These are phyloP conservation scores for Stenichneumon culpator DNA, from an alignment of 2,888 invertebrate genomes.

Conservation along the genomic window DNA sequence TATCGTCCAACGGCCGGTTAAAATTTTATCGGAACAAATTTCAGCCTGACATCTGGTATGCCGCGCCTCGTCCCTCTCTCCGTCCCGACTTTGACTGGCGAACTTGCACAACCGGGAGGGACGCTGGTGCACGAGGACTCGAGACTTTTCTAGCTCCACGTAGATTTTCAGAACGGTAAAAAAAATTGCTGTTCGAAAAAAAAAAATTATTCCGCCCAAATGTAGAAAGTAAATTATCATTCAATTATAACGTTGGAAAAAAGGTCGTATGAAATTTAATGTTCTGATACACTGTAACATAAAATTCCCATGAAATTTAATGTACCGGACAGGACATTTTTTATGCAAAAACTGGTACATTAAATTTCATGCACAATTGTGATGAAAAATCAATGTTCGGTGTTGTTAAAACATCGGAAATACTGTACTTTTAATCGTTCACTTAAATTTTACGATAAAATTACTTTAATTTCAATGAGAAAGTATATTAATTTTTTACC, in stretches of 20 bases:
- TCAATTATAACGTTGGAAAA: not conserved
- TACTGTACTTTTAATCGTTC: no score
- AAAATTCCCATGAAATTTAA: no score
- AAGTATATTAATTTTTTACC: no score
- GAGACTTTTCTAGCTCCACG: not conserved
- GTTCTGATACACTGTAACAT: no score
- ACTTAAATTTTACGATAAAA: no score
- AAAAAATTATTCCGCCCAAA: not conserved
- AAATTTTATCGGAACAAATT: conserved; percentile 76
- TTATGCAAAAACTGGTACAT: no score
- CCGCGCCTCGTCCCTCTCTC: conserved; percentile 21
- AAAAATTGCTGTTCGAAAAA: not conserved
- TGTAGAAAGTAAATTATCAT: not conserved
- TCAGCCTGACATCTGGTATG: conserved; percentile 72
- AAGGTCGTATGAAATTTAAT: no score
- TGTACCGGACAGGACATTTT: no score
- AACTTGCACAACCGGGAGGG: conserved; percentile 13
- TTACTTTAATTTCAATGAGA: no score
- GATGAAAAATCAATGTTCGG: no score
- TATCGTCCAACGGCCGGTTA: conserved; percentile 73
- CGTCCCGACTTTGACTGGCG: not conserved
- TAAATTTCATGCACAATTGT: no score
- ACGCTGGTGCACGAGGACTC: not conserved
- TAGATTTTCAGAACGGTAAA: not conserved
- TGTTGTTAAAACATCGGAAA: no score